Evolutionary conservation across 2,113 vertebrate genomes (phyloP).

Genomic region (Nyctibius bracteatus): DNA sequence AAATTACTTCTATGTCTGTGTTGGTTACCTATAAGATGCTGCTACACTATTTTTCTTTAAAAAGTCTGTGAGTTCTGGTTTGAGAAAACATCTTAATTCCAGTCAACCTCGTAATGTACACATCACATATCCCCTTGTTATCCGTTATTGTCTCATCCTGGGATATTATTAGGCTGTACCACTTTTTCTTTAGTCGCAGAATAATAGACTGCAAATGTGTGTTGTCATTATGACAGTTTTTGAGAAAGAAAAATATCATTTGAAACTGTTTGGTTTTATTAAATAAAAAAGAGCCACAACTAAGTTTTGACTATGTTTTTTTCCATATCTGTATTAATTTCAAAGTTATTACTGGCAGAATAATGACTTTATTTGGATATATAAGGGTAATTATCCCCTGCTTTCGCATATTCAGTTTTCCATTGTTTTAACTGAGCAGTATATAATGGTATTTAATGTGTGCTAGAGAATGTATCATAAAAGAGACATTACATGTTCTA

Average conservation of each 20-base stretch:
- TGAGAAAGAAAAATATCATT: neutral
- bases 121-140: neutral
- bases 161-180: neutral
- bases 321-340: neutral
- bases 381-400: neutral
- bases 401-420: neutral
- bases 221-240: neutral
- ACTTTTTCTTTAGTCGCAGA: neutral
- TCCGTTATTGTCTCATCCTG: neutral
- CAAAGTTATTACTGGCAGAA: neutral
- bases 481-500: neutral
- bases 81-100: neutral
- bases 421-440: neutral
- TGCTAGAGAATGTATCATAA: neutral
- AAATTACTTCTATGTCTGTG: neutral
- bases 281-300: neutral
- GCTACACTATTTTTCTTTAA: neutral
- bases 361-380: neutral
- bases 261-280: neutral
- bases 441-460: neutral
- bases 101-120: neutral
- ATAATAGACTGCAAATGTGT: neutral
- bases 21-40: neutral
- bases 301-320: neutral
- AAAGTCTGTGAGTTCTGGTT: neutral